Base-by-base conservation (phyloP, 2,113 vertebrate genomes). In the Tetraodon nigroviridis region DNA sequence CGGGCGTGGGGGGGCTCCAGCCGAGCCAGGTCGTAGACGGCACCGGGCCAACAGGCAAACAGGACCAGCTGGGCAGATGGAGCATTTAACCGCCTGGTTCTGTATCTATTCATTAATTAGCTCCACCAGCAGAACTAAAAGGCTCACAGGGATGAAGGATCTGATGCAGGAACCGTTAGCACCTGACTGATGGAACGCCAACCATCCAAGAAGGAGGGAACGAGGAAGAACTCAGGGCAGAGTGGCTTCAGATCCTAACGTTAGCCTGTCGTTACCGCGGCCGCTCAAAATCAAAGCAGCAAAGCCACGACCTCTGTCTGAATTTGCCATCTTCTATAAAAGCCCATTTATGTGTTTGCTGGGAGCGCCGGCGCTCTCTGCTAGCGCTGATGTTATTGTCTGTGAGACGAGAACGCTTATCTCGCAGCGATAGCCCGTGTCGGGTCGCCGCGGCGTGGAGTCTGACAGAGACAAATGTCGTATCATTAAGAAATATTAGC, bases 401-500 rank as follows among this genome's bases (percentile, higher is more conserved):
- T 64, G 86, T 75, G 59, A 73, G 49, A 84, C 68, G 74, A 32
- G 73, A 79, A 72, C 66, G 79, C 87, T 90, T 89, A 90, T 89
- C 85, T 79, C 85, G 69, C 79, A 82, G 78, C 88, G 86, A 89
- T 76, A 76, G 76, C 74, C 69, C 40, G 47, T 20, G 71, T 79
- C 83, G 74, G 83, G 79, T 69, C 65, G 79, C 73, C 29, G 75
- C 74, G 3, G 71, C 37, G 37, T 67, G 18, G 48, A 66, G 58
- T 69, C 73, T 90, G 90, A 90, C 90, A 90, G 87, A 90, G 90
- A 92, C 87, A 85, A 87, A 92, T 90, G 88, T 78, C 67, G 70
- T 86, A 56, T 90, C 88, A 88, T 91, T 89, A 90, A 84, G 89
- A 87, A 90, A 90, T 92, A 92, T 91, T 89, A 92, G 89, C 86